phyloP scores from a whole-genome alignment of 1,140 invertebrate species.

The Magallana angulata region DNA sequence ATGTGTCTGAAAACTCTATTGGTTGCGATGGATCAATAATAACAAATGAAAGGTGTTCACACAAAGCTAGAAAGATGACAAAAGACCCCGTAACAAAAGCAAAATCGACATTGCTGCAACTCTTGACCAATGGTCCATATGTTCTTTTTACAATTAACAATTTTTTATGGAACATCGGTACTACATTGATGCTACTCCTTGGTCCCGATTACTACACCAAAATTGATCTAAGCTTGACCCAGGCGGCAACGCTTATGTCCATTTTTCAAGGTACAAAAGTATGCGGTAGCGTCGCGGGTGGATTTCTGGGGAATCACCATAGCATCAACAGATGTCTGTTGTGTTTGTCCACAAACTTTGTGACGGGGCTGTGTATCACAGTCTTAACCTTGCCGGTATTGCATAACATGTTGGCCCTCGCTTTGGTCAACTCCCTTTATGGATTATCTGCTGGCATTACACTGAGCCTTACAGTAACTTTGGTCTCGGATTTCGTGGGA shows the following conservation, averaged over 20 bases:
- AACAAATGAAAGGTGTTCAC: background rate
- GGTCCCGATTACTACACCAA: constrained; percentile 66
- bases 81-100: background rate
- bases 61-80: background rate
- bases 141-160: constrained; percentile 71
- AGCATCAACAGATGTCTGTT: constrained; percentile 61
- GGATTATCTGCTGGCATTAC: constrained; percentile 70
- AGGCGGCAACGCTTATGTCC: constrained; percentile 62
- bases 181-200: constrained; percentile 62
- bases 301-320: constrained; percentile 67
- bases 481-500: constrained; percentile 72
- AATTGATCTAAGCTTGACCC: constrained; percentile 58
- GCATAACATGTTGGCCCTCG: constrained; percentile 51
- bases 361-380: constrained; percentile 58
- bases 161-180: constrained; percentile 73
- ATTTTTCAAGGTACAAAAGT: constrained; percentile 62
- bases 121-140: constrained; percentile 62
- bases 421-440: constrained; percentile 52
- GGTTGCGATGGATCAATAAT: background rate
- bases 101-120: background rate
- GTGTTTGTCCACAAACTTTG: constrained; percentile 66
- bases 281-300: constrained; percentile 69
- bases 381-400: constrained; percentile 49
- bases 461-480: constrained; percentile 68
- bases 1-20: background rate